phyloP scores from a whole-genome alignment of 2,113 vertebrate genomes.

The Brachionichthys hirsutus region DNA sequence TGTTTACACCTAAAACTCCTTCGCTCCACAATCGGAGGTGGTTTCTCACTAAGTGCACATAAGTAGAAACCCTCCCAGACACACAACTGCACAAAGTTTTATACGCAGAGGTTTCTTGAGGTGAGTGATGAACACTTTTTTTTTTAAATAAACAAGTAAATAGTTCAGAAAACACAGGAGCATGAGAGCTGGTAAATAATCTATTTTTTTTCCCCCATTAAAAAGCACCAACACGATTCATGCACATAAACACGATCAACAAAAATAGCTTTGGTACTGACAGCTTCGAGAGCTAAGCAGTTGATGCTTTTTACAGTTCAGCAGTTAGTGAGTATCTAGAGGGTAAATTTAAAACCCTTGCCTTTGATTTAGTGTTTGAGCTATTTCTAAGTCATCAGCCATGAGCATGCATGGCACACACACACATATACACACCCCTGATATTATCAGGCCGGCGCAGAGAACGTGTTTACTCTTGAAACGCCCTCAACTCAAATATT shows the following conservation, averaged over 20 bases:
- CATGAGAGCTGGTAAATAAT: conserved; percentile 17
- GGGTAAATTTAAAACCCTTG: conserved; percentile 52
- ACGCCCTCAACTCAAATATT: conserved; percentile 58
- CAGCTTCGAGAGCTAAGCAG: neutral
- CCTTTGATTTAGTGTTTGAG: conserved; percentile 57
- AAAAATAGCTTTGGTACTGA: conserved; percentile 27
- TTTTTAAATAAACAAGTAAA: conserved; percentile 19
- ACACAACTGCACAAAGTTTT: conserved; percentile 12
- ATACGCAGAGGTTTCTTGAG: conserved; percentile 14
- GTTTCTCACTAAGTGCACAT: conserved; percentile 29
- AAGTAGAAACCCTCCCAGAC: conserved; percentile 21
- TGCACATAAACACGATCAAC: conserved; percentile 22
- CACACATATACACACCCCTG: conserved; percentile 7
- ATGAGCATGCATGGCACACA: neutral
- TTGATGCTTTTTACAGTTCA: conserved; percentile 33
- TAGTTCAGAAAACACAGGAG: conserved; percentile 8
- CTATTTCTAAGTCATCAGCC: conserved; percentile 37
- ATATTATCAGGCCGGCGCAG: conserved; percentile 49
- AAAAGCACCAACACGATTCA: conserved; percentile 15
- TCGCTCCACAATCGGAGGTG: conserved; percentile 44
- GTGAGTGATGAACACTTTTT: conserved; percentile 1
- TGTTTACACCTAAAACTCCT: conserved; percentile 51
- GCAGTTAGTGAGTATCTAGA: conserved; percentile 50
- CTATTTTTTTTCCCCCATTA: neutral
- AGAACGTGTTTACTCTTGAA: conserved; percentile 58